These are phyloP conservation scores for Scomberomorus guttatus DNA, from an alignment of 2,797 vertebrate species.

Conservation along the genomic window DNA sequence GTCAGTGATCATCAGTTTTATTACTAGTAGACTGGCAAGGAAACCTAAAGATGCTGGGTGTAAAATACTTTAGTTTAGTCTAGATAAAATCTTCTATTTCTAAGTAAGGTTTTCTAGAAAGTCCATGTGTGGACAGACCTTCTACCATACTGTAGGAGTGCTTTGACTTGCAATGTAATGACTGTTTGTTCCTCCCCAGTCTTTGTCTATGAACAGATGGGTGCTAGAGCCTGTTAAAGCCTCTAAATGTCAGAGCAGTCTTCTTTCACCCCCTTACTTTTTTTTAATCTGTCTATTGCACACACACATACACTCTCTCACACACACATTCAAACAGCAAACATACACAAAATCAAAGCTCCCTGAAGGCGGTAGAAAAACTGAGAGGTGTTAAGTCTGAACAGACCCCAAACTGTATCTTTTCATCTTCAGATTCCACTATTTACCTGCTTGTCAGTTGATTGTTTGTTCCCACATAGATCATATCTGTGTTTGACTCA, in stretches of 20 bases:
- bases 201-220: constrained; percentile 73
- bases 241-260: constrained; percentile 86
- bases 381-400: constrained; percentile 62
- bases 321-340: constrained; percentile 35
- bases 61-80: neutral
- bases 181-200: constrained; percentile 59
- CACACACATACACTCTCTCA: constrained; percentile 28
- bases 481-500: constrained; percentile 73
- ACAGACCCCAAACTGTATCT: constrained; percentile 74
- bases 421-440: constrained; percentile 69
- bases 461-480: constrained; percentile 71
- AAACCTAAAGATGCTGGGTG: neutral
- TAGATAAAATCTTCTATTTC: neutral
- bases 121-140: neutral
- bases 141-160: neutral
- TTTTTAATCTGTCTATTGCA: constrained; percentile 73
- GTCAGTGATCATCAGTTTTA: neutral
- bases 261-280: constrained; percentile 69
- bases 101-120: constrained; percentile 11
- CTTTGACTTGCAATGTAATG: constrained; percentile 39
- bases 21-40: neutral
- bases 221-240: constrained; percentile 60
- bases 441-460: constrained; percentile 75
- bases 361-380: constrained; percentile 67
- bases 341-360: constrained; percentile 74